Conservation (phyloP, 1,140 invertebrate genomes). For the Maconellicoccus hirsutus region DNA sequence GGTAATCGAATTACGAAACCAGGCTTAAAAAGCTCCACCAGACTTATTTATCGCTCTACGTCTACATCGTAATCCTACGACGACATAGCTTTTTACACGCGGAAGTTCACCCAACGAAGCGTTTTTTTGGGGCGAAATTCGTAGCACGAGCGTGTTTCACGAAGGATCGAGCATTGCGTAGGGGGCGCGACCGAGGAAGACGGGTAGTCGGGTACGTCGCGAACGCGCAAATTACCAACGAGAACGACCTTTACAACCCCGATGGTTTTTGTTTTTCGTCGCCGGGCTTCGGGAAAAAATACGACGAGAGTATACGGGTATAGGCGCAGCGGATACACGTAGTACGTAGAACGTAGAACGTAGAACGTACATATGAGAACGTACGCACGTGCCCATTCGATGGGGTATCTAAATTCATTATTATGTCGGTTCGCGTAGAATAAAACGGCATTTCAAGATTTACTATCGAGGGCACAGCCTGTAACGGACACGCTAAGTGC, state of each 20-base stretch:
- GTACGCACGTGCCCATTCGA: not conserved
- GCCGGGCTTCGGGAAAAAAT: not conserved
- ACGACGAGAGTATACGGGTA: not conserved
- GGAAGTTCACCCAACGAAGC: no score
- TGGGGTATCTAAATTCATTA: slow-evolving; percentile 2
- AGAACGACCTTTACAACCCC: not conserved
- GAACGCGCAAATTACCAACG: not conserved
- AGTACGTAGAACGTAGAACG: no score
- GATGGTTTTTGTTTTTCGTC: not conserved
- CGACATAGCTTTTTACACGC: no score
- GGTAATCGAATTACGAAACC: no score
- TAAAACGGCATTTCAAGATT: not conserved
- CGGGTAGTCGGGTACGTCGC: no score
- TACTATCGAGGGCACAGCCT: not conserved
- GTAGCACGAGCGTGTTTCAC: no score
- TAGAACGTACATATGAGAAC: not conserved
- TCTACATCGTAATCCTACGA: no score
- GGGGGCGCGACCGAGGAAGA: no score
- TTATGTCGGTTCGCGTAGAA: not conserved
- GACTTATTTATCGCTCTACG: no score
- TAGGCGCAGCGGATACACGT: not conserved
- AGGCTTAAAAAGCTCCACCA: no score
- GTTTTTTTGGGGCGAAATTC: no score
- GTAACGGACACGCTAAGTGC: slow-evolving; percentile 6
- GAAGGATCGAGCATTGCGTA: no score